Evolutionary conservation across 2,888 invertebrate genomes (phyloP), one percentile per base, ranked within the genome.

Genomic region (Trissolcus japonicus): DNA sequence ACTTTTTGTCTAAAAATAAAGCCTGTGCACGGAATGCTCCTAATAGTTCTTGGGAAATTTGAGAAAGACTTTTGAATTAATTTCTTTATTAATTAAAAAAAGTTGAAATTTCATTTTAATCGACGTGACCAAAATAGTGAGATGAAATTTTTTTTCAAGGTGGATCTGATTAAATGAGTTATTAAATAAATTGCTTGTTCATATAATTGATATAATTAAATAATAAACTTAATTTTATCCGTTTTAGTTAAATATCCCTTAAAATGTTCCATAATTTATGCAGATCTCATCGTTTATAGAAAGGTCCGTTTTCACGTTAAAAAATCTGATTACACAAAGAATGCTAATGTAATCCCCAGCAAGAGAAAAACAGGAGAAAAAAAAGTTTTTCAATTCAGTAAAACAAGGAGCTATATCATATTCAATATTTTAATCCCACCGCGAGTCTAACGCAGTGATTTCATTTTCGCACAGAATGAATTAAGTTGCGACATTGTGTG

Each of bases 401-500:
- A 29, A 56, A 69, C 69, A 69, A 16, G 61, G 35, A 35, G 55
- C 43, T 53, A 50, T 56, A 63, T 63, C 46, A 50, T 43, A 68
- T 60, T 76, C 76, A 65, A 69, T 76, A 76, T 76, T 69, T 35
- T 76, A 76, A 76, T 76, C 68, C 76, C 56, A 9, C 21, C 41
- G 46, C 41, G 46, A 48, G 50, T 63, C 55, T 25, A 35, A 43
- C 40, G 50, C 16, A 53, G 63, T 50, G 65, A 66, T 71, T 76
- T 66, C 48, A 76, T 76, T 76, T 71, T 71, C 35, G 66, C 76
- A 57, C 46, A 46, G 69, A 71, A 76, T 76, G 71, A 66, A 76
- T 76, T 76, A 63, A 21, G 51, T 51, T 17, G 13, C 11, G 51
- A 19, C 17, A 17, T 11, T 17, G 53, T 62, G 40, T 19, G 35